Conservation (phyloP, 1,140 invertebrate genomes). For the Panulirus ornatus region DNA sequence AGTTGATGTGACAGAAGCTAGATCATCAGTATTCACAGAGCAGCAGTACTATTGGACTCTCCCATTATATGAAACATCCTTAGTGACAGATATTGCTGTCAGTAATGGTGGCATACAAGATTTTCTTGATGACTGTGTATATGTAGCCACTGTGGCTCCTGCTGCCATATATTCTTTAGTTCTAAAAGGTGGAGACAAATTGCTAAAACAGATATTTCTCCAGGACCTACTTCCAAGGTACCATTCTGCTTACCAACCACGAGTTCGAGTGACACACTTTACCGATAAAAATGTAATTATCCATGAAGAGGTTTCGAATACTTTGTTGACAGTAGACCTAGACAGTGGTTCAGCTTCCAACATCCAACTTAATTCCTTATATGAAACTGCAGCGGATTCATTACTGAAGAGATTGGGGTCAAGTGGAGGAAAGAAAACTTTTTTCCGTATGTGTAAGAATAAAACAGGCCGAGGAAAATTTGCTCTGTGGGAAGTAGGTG, state of each 20-base stretch:
- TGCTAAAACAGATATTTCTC: slow-evolving; percentile 47
- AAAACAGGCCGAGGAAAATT: slow-evolving; percentile 62
- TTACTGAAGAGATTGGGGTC: slow-evolving; percentile 47
- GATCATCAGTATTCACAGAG: slow-evolving; percentile 81
- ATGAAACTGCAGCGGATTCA: slow-evolving; percentile 49
- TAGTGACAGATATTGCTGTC: slow-evolving; percentile 80
- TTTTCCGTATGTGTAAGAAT: slow-evolving; percentile 71
- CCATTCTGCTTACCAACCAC: slow-evolving; percentile 59
- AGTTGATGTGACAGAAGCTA: slow-evolving; percentile 80
- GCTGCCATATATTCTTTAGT: slow-evolving; percentile 73
- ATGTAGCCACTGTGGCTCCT: slow-evolving; percentile 68
- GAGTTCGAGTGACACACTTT: slow-evolving; percentile 24
- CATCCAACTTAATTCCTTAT: slow-evolving; percentile 47
- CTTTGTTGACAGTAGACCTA: slow-evolving; percentile 40
- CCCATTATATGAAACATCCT: slow-evolving; percentile 80
- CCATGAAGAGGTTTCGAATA: slow-evolving; percentile 67
- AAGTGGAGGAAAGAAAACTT: slow-evolving; percentile 32
- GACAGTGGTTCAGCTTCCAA: slow-evolving; percentile 19
- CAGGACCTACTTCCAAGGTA: slow-evolving; percentile 46
- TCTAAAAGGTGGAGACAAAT: slow-evolving; percentile 13
- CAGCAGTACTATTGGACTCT: slow-evolving; percentile 81
- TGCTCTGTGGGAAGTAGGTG: slow-evolving; percentile 76
- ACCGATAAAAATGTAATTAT: slow-evolving; percentile 21
- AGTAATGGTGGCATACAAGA: slow-evolving; percentile 77
- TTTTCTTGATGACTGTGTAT: slow-evolving; percentile 62